Base-by-base conservation (phyloP, 2,797 vertebrate species). In the Adelosebastes latens region DNA sequence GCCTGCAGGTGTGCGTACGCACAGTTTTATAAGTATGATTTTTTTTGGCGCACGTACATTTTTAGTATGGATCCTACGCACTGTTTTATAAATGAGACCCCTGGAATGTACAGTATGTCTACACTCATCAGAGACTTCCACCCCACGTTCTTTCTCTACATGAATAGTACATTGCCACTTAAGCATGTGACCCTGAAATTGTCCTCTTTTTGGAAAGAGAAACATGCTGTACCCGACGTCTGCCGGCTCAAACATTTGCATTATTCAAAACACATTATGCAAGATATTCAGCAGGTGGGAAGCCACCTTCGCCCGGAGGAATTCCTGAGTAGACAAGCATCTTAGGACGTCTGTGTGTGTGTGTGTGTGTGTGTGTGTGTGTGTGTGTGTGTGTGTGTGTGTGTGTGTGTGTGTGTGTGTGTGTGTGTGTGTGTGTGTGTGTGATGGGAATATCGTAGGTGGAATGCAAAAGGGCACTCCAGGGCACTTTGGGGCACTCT, bases 251-350 rank as follows among this genome's bases (percentile, higher is more conserved):
- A 69, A 72, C 74, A 74, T 79, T 75, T 91, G 75, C 84, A 86
- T 89, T 89, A 91, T 89, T 91, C 72, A 91, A 66, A 89, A 69
- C 62, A 58, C 69, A 86, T 89, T 87, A 85, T 87, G 81, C 86
- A 82, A 84, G 79, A 71, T 74, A 78, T 85, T 85, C 76, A 85
- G 86, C 78, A 82, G 77, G 85, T 89, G 81, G 72, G 65, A 80
- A 56, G 20, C 53, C 31, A 22, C 52, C 56, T 72, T 76, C 1
- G 6, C 86, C 82, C 31, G 42, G 36, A 81, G 79, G 88, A 88
- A 85, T 82, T 76, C 64, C 74, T 82, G 65, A 71, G 62, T 70
- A 80, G 75, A 77, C 61, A 74, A 78, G 53, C 79, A 74, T 87
- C 58, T 71, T 79, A 72, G 27, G 62, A 53, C 20, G 1, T 72